These are phyloP conservation scores for Grapholita molesta DNA, from an alignment of 1,140 invertebrate species.

Conservation along the genomic window DNA sequence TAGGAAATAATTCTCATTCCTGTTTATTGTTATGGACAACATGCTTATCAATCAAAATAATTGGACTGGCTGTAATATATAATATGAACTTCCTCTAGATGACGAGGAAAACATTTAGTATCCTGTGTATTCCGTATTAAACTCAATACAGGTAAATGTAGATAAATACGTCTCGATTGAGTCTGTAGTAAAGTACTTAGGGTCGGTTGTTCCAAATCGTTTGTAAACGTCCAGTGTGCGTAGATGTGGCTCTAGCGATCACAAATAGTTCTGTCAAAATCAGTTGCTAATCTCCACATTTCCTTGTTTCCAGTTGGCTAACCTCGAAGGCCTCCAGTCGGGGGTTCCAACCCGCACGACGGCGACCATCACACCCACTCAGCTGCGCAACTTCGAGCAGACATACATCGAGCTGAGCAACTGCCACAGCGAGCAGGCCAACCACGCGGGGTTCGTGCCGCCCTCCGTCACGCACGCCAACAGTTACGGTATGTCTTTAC, in stretches of 20 bases:
- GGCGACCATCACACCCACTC: conserved; percentile 95
- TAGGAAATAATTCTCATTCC: neutral
- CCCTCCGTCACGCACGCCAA: conserved; percentile 71
- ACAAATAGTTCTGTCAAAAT: neutral
- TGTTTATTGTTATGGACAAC: neutral
- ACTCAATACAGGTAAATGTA: too few relatives aligned
- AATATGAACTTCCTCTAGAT: neutral
- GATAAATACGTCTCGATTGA: neutral
- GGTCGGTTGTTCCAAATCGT: too few relatives aligned
- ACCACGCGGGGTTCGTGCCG: conserved; percentile 94
- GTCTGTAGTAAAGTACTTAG: neutral
- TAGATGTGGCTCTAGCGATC: too few relatives aligned
- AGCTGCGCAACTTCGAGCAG: conserved; percentile 94
- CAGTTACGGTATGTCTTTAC: conserved; percentile 55
- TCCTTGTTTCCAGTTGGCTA: conserved; percentile 84
- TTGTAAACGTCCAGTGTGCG: too few relatives aligned
- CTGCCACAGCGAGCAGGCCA: conserved; percentile 84
- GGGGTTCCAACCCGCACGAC: conserved; percentile 94
- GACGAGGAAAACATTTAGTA: neutral
- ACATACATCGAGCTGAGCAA: conserved; percentile 85
- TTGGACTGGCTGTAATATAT: neutral
- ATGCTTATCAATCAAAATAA: neutral
- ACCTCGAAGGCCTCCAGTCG: conserved; percentile 89
- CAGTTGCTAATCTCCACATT: neutral
- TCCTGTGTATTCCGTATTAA: too few relatives aligned